These are phyloP conservation scores for Excalfactoria chinensis DNA, from an alignment of 2,113 vertebrate species.

Conservation along the genomic window DNA sequence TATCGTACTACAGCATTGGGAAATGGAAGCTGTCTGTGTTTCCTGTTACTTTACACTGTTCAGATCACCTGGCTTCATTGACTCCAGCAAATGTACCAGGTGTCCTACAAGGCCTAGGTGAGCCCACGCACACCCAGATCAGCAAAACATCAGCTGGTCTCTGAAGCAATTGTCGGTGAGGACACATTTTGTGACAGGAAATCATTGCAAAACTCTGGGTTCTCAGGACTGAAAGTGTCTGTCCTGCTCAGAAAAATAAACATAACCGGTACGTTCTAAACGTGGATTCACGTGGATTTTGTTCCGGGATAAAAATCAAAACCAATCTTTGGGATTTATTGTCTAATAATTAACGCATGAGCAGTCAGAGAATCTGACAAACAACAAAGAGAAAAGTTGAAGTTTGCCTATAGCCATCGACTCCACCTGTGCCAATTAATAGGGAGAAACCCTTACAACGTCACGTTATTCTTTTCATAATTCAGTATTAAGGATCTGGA, in stretches of 20 bases:
- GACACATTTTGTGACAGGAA: constrained; percentile 62
- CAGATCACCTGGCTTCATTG: not conserved
- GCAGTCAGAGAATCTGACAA: not conserved
- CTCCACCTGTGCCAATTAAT: constrained; percentile 7
- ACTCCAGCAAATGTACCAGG: not conserved
- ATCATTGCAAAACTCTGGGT: not conserved
- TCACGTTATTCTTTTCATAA: not conserved
- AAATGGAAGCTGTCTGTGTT: not conserved
- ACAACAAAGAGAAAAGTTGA: constrained; percentile 13
- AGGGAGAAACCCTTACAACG: not conserved
- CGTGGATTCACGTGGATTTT: not conserved
- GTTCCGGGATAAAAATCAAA: constrained; percentile 42
- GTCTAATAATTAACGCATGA: constrained; percentile 8
- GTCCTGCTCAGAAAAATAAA: not conserved
- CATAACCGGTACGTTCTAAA: not conserved
- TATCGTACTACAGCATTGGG: not conserved
- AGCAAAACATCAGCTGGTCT: constrained; percentile 30
- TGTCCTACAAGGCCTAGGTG: not conserved
- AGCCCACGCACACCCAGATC: not conserved
- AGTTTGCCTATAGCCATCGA: constrained; percentile 38
- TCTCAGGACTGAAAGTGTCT: constrained; percentile 21
- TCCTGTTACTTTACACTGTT: not conserved
- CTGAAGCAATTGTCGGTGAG: constrained; percentile 50
- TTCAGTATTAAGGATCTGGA: not conserved
- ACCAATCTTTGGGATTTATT: constrained; percentile 30